Evolutionary conservation across 2,797 vertebrate species (phyloP), one percentile per base, ranked within the genome.

Genomic region (Huso huso): DNA sequence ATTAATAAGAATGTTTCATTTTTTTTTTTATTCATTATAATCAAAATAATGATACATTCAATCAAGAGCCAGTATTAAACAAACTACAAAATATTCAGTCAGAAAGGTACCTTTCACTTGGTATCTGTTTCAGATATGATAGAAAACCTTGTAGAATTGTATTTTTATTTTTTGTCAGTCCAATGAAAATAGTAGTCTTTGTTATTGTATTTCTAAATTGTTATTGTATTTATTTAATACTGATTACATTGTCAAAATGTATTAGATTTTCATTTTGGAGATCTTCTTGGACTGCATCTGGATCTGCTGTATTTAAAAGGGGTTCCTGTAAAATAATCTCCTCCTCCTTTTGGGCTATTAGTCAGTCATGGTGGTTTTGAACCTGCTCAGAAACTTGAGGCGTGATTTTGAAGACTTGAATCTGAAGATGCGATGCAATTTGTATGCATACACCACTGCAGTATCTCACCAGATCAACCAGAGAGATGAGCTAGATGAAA

Each of bases 371-470:
- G 85, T 94, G 92, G 75, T 76, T 65, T 76, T 90, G 81, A 88
- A 90, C 85, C 88, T 90, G 87, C 82, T 88, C 88, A 71, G 87
- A 83, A 79, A 86, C 83, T 77, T 86, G 91, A 75, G 82, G 77
- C 70, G 90, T 86, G 84, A 95, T 95, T 89, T 92, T 94, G 89
- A 99, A 98, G 79, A 99, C 89, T 23, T 59, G 82, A 86, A 99
- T 95, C 82, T 84, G 91, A 78, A 98, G 91, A 81, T 99, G 95
- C 70, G 89, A 83, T 67, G 97, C 91, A 74, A 99, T 98, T 89
- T 99, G 96, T 69, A 94, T 84, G 81, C 95, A 97, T 72, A 97
- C 81, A 49, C 90, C 89, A 66, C 88, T 92, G 78, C 94, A 96
- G 84, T 98, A 98, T 75, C 92, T 90, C 10, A 86, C 72, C 81